Conservation (phyloP, 2,113 vertebrate species). For the Fregetta grallaria region DNA sequence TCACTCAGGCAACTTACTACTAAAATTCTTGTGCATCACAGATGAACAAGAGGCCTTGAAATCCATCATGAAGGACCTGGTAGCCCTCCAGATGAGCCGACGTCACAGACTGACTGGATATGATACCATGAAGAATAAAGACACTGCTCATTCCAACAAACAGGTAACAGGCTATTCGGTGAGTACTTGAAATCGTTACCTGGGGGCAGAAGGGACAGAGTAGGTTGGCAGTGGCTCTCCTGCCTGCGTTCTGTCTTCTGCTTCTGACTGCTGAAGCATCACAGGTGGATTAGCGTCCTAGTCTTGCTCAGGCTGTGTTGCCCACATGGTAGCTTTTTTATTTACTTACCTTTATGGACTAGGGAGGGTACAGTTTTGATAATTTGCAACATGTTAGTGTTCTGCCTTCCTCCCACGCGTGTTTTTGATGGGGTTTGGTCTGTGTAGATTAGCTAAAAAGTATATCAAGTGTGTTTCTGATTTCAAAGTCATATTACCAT, state of each 20-base stretch:
- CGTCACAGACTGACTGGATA: constrained; percentile 81
- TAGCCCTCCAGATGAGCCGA: constrained; percentile 92
- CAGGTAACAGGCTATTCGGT: constrained; percentile 71
- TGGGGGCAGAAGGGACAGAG: not conserved
- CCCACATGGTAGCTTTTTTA: not conserved
- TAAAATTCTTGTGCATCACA: constrained; percentile 55
- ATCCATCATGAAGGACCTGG: constrained; percentile 99
- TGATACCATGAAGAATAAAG: constrained; percentile 86
- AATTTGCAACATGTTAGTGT: not conserved
- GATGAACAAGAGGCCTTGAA: constrained; percentile 96
- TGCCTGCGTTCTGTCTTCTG: not conserved
- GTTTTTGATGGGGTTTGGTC: not conserved
- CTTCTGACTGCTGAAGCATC: not conserved
- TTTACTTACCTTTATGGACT: not conserved
- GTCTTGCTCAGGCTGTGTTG: not conserved
- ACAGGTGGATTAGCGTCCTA: not conserved
- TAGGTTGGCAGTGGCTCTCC: not conserved
- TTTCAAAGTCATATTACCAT: not conserved
- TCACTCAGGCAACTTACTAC: not conserved
- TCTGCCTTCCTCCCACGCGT: not conserved
- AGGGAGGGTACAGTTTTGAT: not conserved
- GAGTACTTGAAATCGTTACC: rapidly evolving
- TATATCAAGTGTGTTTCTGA: not conserved
- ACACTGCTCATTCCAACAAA: constrained; percentile 75
- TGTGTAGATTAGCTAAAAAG: not conserved